Percentiles rank a stretch among this genome's conserved stretches.
Evolutionary conservation across 2,113 vertebrate genomes (phyloP).

Genomic region (Ornithorhynchus anatinus): DNA sequence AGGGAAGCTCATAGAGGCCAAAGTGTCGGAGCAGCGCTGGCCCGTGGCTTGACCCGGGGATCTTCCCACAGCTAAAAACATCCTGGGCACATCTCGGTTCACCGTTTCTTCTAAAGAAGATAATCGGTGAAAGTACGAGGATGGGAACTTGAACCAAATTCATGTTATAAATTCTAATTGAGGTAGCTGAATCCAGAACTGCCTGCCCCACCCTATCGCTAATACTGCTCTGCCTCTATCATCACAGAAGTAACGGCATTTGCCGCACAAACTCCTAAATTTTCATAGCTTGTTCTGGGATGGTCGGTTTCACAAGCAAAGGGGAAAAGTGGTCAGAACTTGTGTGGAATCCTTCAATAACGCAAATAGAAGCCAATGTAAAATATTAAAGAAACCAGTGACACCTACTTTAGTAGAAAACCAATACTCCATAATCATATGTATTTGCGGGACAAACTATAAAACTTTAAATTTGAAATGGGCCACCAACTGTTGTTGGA

Average conservation of each 20-base stretch:
- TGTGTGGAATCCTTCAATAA: background rate
- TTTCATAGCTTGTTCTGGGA: slow-evolving; percentile 10
- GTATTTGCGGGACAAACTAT: too few species aligned
- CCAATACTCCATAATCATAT: background rate
- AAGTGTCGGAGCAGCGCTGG: rapidly evolving
- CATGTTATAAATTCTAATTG: background rate
- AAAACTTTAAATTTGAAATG: too few species aligned
- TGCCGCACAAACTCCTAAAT: background rate
- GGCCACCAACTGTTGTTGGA: background rate
- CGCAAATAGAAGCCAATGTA: background rate
- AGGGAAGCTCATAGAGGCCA: too few species aligned
- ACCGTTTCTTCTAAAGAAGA: too few species aligned
- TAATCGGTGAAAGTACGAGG: background rate
- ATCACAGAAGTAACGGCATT: slow-evolving; percentile 19
- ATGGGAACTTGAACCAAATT: background rate
- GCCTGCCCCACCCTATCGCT: background rate
- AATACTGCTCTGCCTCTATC: slow-evolving; percentile 38
- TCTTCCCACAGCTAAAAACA: rapidly evolving
- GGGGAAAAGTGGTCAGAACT: background rate
- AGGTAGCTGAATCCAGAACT: background rate
- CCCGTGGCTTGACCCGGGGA: rapidly evolving
- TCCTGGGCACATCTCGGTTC: background rate
- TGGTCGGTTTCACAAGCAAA: background rate
- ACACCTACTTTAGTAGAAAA: background rate
- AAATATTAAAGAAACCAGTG: background rate